A percentile compares a stretch with the other conserved stretches of the same genome.
Evolutionary conservation across 2,797 vertebrate genomes (phyloP).

Genomic region (Poecilia velifera): DNA sequence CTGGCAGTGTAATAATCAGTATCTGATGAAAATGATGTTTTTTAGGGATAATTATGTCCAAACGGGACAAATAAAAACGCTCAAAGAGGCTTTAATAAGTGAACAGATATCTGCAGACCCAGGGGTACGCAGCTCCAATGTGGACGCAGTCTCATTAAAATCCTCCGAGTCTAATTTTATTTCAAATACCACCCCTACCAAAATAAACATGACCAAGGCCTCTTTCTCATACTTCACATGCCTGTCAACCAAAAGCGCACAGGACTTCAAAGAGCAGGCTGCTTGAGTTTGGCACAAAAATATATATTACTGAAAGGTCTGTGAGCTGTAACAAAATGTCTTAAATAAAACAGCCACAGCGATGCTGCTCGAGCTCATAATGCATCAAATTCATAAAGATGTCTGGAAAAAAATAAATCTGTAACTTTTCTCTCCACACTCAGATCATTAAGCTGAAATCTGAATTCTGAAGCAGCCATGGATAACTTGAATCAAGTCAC

Average conservation of each 20-base stretch:
- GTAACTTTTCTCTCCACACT: constrained; percentile 13
- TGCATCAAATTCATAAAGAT: constrained; percentile 34
- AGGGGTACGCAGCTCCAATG: constrained; percentile 26
- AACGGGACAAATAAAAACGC: constrained; percentile 44
- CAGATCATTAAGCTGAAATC: constrained; percentile 40
- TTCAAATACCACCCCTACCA: constrained; percentile 55
- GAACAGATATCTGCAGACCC: constrained; percentile 36
- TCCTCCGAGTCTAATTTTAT: constrained; percentile 57
- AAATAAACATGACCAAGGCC: constrained; percentile 58
- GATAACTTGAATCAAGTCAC: constrained; percentile 29
- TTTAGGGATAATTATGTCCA: constrained; percentile 22
- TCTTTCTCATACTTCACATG: constrained; percentile 42
- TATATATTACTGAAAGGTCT: constrained; percentile 31
- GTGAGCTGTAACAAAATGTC: constrained; percentile 26
- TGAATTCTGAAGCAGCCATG: constrained; percentile 33
- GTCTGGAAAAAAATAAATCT: constrained; percentile 26
- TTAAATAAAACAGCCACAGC: constrained; percentile 27
- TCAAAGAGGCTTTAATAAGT: constrained; percentile 40
- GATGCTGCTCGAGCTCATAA: constrained; percentile 36
- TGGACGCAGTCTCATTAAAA: constrained; percentile 58
- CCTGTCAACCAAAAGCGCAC: constrained; percentile 41
- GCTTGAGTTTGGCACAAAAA: constrained; percentile 7
- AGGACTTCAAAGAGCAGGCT: constrained; percentile 36
- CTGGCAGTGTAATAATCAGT: constrained; percentile 28
- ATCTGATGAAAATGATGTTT: constrained; percentile 23